Conservation (phyloP, 2,888 invertebrate genomes). For the Andrena bicolor region DNA sequence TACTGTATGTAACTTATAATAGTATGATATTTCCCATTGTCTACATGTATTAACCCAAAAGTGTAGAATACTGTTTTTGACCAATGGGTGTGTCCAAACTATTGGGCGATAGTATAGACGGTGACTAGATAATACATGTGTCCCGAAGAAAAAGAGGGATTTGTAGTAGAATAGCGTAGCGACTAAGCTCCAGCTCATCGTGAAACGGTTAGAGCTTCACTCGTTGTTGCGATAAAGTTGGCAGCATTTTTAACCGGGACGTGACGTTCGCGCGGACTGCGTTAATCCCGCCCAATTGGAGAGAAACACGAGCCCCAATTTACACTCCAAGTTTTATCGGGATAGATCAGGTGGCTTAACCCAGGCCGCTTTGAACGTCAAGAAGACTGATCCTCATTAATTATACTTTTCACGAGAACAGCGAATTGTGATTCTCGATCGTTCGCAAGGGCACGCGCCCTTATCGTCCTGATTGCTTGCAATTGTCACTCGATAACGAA, state of each 20-base stretch:
- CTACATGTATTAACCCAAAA: no score
- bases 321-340: constrained; percentile 11
- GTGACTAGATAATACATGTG: neutral
- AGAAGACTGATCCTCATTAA: constrained; percentile 57
- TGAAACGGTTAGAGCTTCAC: neutral
- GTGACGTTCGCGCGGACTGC: neutral
- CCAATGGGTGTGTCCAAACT: no score
- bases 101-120: neutral
- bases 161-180: neutral
- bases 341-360: neutral
- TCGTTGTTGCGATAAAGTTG: constrained; percentile 9
- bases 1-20: no score
- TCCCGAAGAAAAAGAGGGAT: neutral
- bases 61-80: no score
- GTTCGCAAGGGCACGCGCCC: neutral
- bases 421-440: neutral
- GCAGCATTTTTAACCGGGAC: neutral
- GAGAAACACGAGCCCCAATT: constrained; percentile 25
- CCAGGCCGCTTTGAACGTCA: constrained; percentile 23
- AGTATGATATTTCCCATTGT: no score
- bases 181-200: neutral
- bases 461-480: neutral
- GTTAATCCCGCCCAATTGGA: constrained; percentile 28
- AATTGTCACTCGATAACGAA: neutral
- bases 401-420: constrained; percentile 11